Percentiles rank a stretch among this genome's conserved stretches.
phyloP scores from a whole-genome alignment of 1,140 invertebrate species.

The Homalodisca vitripennis region DNA sequence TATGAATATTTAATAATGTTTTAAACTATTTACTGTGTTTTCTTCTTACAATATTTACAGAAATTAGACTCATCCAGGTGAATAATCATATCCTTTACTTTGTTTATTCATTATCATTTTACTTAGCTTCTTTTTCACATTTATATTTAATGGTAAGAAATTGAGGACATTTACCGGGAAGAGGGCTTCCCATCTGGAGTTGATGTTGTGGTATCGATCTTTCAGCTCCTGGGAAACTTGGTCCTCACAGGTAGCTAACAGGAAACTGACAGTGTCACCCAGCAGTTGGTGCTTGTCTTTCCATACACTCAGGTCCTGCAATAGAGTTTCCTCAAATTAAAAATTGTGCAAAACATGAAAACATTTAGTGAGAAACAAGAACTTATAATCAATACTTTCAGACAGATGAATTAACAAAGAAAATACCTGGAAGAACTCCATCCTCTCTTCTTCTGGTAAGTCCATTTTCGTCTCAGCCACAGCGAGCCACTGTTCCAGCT shows the following conservation, averaged over 20 bases:
- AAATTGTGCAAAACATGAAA: not conserved
- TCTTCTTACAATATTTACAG: no score
- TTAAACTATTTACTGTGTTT: no score
- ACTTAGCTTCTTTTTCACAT: no score
- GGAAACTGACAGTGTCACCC: slow-evolving; percentile 82
- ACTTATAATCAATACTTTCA: no score
- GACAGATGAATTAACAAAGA: no score
- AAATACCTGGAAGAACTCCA: slow-evolving; percentile 73
- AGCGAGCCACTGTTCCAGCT: slow-evolving; percentile 78
- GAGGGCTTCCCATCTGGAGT: slow-evolving; percentile 75
- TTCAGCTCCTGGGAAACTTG: slow-evolving; percentile 74
- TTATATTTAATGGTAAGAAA: no score
- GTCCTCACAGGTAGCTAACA: slow-evolving; percentile 84
- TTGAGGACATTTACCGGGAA: slow-evolving; percentile 58
- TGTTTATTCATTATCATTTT: no score
- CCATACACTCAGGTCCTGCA: slow-evolving; percentile 86
- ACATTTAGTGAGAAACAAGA: not conserved
- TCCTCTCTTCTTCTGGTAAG: slow-evolving; percentile 76
- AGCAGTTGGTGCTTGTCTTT: slow-evolving; percentile 83
- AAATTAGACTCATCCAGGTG: no score
- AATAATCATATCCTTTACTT: no score
- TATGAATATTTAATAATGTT: no score
- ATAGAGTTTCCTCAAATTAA: slow-evolving; percentile 44
- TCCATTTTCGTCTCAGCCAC: slow-evolving; percentile 74
- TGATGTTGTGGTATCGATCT: slow-evolving; percentile 68